These are phyloP conservation scores for Physocephala rufipes DNA, from an alignment of 2,888 invertebrate genomes.

Conservation along the genomic window DNA sequence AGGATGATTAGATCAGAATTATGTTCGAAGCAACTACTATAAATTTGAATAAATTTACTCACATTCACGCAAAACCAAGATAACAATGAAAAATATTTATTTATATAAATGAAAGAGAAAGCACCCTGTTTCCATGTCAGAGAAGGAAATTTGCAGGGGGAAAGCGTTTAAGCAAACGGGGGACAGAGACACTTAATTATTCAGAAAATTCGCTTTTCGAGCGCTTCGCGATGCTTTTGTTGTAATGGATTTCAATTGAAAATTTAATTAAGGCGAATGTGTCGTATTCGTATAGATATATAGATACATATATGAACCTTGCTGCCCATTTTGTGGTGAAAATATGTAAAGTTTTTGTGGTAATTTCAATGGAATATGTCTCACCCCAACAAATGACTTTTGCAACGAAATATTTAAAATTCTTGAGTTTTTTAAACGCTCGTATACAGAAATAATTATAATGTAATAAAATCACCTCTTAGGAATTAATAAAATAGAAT, in stretches of 20 bases:
- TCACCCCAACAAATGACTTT: too few species aligned
- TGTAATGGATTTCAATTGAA: constrained; percentile 29
- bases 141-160: not conserved
- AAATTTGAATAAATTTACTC: too few species aligned
- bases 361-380: constrained; percentile 6
- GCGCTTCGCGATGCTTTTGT: not conserved
- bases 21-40: too few species aligned
- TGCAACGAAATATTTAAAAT: too few species aligned
- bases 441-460: too few species aligned
- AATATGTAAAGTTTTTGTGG: constrained; percentile 19
- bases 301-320: too few species aligned
- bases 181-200: not conserved
- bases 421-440: too few species aligned
- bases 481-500: too few species aligned
- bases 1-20: not conserved
- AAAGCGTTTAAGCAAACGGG: not conserved
- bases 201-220: not conserved
- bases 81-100: too few species aligned
- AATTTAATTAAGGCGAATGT: constrained; percentile 33
- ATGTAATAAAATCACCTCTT: too few species aligned
- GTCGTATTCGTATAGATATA: not conserved
- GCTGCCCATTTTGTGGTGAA: constrained; percentile 15
- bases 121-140: not conserved
- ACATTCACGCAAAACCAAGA: too few species aligned
- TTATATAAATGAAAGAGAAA: too few species aligned